Evolutionary conservation across 2,888 invertebrate species (phyloP).

Genomic region (Epinotia ramella): DNA sequence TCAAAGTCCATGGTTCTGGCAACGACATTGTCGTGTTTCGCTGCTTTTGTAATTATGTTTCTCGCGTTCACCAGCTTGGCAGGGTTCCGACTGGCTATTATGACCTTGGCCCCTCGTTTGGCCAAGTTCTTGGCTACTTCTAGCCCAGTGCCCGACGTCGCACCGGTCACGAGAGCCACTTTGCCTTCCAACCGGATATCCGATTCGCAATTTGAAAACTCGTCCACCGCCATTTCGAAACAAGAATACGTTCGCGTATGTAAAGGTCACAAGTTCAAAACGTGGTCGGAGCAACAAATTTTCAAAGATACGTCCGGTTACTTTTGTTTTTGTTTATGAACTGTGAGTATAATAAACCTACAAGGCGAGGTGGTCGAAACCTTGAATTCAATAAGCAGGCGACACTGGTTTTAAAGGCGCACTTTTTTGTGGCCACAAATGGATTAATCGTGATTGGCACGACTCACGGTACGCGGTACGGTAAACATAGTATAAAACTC

Average conservation of each 20-base stretch:
- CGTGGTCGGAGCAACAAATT: too few species aligned
- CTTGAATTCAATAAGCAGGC: too few species aligned
- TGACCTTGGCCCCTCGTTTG: slow-evolving; percentile 82
- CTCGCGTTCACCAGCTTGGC: slow-evolving; percentile 59
- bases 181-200: slow-evolving; percentile 63
- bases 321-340: slow-evolving; percentile 5
- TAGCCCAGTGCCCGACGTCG: slow-evolving; percentile 68
- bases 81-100: slow-evolving; percentile 82
- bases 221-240: slow-evolving; percentile 55
- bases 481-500: too few species aligned
- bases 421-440: too few species aligned
- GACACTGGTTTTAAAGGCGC: too few species aligned
- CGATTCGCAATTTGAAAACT: slow-evolving; percentile 64
- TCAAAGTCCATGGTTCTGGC: slow-evolving; percentile 78
- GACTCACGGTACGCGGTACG: too few species aligned
- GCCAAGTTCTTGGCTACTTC: slow-evolving; percentile 75
- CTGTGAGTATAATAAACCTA: slow-evolving; percentile 2
- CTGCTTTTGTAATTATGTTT: slow-evolving; percentile 55
- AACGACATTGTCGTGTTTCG: slow-evolving; percentile 60
- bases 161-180: slow-evolving; percentile 74
- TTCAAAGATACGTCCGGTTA: background rate
- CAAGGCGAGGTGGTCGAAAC: too few species aligned
- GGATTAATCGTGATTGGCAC: too few species aligned
- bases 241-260: too few species aligned
- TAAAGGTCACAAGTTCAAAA: background rate